A percentile compares a stretch with the other conserved stretches of the same genome.
phyloP scores from a whole-genome alignment of 2,888 invertebrate genomes.

The Exephanes ischioxanthus region DNA sequence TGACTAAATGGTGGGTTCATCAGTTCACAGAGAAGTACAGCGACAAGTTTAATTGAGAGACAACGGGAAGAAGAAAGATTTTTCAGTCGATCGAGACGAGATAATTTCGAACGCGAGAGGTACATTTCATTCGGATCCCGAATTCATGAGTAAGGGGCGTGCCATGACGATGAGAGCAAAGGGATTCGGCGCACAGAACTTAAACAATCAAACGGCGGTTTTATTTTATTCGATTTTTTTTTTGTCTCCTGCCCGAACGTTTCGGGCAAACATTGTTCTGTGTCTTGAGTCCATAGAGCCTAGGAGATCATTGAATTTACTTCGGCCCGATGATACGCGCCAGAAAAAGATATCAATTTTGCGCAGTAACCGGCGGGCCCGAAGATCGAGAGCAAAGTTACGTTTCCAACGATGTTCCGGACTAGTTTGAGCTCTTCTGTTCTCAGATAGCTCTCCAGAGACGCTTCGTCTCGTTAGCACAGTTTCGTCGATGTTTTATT shows the following conservation, averaged over 20 bases:
- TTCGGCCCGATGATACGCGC: not conserved
- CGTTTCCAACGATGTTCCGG: conserved; percentile 51
- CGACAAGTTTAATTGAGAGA: conserved; percentile 49
- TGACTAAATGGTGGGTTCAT: conserved; percentile 88
- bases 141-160: not conserved
- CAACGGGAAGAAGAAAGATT: not conserved
- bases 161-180: not conserved
- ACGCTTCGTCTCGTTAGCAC: not conserved
- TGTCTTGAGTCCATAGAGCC: conserved; percentile 6
- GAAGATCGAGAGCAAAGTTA: conserved; percentile 15
- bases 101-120: not conserved
- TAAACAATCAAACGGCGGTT: conserved; percentile 46
- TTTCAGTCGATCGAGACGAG: not conserved
- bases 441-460: not conserved
- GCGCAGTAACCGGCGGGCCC: not conserved
- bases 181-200: conserved; percentile 20
- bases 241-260: not conserved
- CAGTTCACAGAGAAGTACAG: conserved; percentile 83
- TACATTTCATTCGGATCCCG: conserved; percentile 5
- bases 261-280: not conserved
- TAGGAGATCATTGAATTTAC: conserved; percentile 23
- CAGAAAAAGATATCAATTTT: not conserved
- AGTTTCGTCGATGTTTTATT: conserved; percentile 20
- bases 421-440: conserved; percentile 33
- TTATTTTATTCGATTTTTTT: not conserved